These are phyloP conservation scores for Dinothrombium tinctorium DNA, from an alignment of 1,140 invertebrate species.

Conservation along the genomic window DNA sequence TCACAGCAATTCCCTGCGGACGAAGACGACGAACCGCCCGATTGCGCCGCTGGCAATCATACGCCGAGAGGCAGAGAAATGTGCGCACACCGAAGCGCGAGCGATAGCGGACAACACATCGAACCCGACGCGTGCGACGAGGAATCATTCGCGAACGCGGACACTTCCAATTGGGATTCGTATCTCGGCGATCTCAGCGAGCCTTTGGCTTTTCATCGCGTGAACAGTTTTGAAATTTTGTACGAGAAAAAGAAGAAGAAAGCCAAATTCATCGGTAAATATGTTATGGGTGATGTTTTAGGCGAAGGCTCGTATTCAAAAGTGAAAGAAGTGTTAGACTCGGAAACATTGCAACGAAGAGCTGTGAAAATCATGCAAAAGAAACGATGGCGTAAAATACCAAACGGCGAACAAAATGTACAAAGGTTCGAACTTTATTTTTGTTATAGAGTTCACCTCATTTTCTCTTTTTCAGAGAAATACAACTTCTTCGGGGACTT, in stretches of 20 bases:
- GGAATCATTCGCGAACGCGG: too few relatives aligned
- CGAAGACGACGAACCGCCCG: too few relatives aligned
- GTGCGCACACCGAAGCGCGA: too few relatives aligned
- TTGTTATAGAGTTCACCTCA: not conserved
- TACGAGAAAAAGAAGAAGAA: constrained; percentile 35
- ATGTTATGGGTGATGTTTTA: constrained; percentile 87
- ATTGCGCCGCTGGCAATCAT: too few relatives aligned
- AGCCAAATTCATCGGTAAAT: constrained; percentile 81
- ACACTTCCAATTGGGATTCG: too few relatives aligned
- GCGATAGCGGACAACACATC: too few relatives aligned
- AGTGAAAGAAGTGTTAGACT: constrained; percentile 92
- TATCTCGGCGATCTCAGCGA: too few relatives aligned
- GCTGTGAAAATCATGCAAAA: constrained; percentile 88
- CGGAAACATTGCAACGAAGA: constrained; percentile 58
- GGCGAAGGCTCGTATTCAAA: constrained; percentile 88
- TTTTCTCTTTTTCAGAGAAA: constrained; percentile 42
- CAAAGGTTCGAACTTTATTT: constrained; percentile 30
- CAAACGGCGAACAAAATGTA: constrained; percentile 92
- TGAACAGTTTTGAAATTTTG: constrained; percentile 7
- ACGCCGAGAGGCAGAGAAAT: too few relatives aligned
- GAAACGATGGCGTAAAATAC: constrained; percentile 73
- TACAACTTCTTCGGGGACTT: constrained; percentile 60
- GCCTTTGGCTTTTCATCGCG: constrained; percentile 12
- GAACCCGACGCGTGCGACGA: too few relatives aligned
- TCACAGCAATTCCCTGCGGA: too few relatives aligned